Percentiles rank a stretch among this genome's conserved stretches.
These are phyloP conservation scores for Choristoneura fumiferana DNA, from an alignment of 1,140 invertebrate species.

Conservation along the genomic window DNA sequence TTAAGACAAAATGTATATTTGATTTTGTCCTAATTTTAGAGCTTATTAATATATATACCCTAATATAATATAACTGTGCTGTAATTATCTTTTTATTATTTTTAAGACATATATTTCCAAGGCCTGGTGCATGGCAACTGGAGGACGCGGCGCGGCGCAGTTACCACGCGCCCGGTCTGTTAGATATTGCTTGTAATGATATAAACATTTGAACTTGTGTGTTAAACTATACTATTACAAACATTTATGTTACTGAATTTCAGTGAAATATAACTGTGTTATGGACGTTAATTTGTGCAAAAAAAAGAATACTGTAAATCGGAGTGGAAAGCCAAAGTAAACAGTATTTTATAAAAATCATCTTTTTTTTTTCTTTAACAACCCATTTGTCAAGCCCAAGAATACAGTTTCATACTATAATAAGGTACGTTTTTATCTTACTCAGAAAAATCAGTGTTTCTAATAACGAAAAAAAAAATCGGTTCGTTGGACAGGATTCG, in stretches of 20 bases:
- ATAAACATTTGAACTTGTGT: slow-evolving; percentile 53
- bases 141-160: slow-evolving; percentile 38
- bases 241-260: slow-evolving; percentile 54
- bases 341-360: slow-evolving; percentile 70
- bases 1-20: slow-evolving; percentile 63
- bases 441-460: no score
- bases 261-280: slow-evolving; percentile 67
- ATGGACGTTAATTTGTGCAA: slow-evolving; percentile 68
- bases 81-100: slow-evolving; percentile 71
- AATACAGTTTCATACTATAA: no score
- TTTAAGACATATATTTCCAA: slow-evolving; percentile 56
- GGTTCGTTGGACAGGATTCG: no score
- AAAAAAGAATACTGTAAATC: slow-evolving; percentile 72
- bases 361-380: slow-evolving; percentile 31
- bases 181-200: slow-evolving; percentile 47
- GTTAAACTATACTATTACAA: slow-evolving; percentile 41
- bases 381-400: background rate
- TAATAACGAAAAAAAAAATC: no score
- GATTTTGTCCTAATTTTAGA: slow-evolving; percentile 73
- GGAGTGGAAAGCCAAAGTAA: slow-evolving; percentile 76
- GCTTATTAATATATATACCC: slow-evolving; percentile 75
- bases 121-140: slow-evolving; percentile 40
- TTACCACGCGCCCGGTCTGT: slow-evolving; percentile 39
- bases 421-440: no score
- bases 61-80: slow-evolving; percentile 69